A percentile compares a stretch with the other conserved stretches of the same genome.
Evolutionary conservation across 2,113 vertebrate genomes (phyloP).

Genomic region (Rhabdomys dilectus): DNA sequence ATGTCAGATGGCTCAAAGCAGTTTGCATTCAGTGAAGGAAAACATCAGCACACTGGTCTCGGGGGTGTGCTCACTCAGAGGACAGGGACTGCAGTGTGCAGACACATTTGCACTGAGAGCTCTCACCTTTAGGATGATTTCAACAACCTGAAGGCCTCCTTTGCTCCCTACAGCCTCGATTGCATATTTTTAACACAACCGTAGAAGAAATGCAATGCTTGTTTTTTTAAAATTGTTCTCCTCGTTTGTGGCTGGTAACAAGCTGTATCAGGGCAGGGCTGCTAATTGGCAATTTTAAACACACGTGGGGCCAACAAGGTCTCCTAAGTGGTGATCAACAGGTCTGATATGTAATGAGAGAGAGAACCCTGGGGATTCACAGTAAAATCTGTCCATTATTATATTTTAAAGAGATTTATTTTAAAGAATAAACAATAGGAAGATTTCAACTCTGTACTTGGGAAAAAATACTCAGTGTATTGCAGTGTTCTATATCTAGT

Average conservation of each 20-base stretch:
- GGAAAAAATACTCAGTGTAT: background rate
- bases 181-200: slow-evolving; percentile 9
- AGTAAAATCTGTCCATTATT: slow-evolving; percentile 47
- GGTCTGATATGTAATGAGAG: slow-evolving; percentile 31
- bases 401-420: slow-evolving; percentile 23
- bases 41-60: slow-evolving; percentile 64
- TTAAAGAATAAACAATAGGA: slow-evolving; percentile 47
- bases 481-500: background rate
- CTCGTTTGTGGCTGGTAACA: slow-evolving; percentile 43
- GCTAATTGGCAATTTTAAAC: slow-evolving; percentile 80
- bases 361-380: slow-evolving; percentile 40
- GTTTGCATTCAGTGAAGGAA: slow-evolving; percentile 75
- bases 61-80: slow-evolving; percentile 66
- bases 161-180: background rate
- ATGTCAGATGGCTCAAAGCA: slow-evolving; percentile 78
- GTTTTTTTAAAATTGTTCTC: slow-evolving; percentile 58
- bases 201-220: slow-evolving; percentile 2
- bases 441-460: background rate
- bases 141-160: slow-evolving; percentile 9
- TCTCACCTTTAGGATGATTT: slow-evolving; percentile 55
- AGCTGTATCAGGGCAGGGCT: slow-evolving; percentile 46
- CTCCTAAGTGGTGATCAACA: slow-evolving; percentile 69
- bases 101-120: background rate
- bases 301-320: slow-evolving; percentile 51
- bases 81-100: background rate